Percentiles rank a stretch among this genome's conserved stretches.
These are phyloP conservation scores for Heliconius ismenius DNA, from an alignment of 2,888 invertebrate species.

Conservation along the genomic window DNA sequence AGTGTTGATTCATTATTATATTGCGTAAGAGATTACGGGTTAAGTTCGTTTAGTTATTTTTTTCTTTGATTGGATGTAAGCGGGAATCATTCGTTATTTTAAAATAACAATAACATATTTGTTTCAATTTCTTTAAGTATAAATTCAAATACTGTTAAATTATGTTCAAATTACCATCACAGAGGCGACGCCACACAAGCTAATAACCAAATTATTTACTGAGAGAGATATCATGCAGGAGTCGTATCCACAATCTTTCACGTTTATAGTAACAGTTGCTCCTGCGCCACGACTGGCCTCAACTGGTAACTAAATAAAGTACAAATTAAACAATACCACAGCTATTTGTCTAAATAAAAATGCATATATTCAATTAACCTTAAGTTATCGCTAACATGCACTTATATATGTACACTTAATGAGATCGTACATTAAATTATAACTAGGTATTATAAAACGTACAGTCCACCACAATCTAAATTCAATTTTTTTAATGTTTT, in stretches of 20 bases:
- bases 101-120: no score
- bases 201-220: no score
- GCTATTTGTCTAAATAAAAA: conserved; percentile 33
- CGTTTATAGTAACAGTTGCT: not conserved
- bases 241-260: not conserved
- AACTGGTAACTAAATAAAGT: not conserved
- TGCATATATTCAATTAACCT: conserved; percentile 34
- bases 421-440: conserved; percentile 35
- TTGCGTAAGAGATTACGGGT: not conserved
- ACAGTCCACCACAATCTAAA: conserved; percentile 7
- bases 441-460: conserved; percentile 32
- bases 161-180: no score
- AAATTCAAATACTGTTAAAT: no score
- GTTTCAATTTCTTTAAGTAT: no score
- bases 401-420: conserved; percentile 39
- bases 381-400: conserved; percentile 33
- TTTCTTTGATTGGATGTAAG: not conserved
- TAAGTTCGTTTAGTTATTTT: not conserved
- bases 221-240: no score
- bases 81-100: not conserved
- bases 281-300: not conserved
- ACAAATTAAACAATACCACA: not conserved
- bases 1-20: not conserved
- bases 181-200: no score
- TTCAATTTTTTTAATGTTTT: conserved; percentile 17